A percentile compares a stretch with the other conserved stretches of the same genome.
These are phyloP conservation scores for Drosophila pruinosa DNA, from an alignment of 1,140 invertebrate species.

Conservation along the genomic window DNA sequence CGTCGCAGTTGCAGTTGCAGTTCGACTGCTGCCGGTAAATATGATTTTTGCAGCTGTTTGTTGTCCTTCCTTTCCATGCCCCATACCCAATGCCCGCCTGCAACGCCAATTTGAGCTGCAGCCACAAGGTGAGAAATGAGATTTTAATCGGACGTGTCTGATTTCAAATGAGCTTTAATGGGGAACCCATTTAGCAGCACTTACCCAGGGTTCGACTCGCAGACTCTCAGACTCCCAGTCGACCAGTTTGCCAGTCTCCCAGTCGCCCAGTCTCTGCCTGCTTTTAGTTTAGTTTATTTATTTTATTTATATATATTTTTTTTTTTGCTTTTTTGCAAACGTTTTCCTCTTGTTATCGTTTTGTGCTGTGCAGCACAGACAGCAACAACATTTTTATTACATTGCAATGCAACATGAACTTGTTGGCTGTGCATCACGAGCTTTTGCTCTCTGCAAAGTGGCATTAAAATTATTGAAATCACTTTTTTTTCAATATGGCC, in stretches of 20 bases:
- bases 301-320: conserved; percentile 26
- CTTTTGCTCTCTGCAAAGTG: not conserved
- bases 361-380: not conserved
- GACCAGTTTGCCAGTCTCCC: not conserved
- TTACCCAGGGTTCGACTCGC: conserved; percentile 39
- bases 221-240: conserved; percentile 22
- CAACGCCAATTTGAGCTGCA: conserved; percentile 69
- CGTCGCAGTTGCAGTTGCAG: conserved; percentile 35
- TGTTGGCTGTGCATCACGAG: not conserved
- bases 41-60: conserved; percentile 77
- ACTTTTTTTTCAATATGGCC: not conserved
- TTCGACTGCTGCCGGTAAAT: conserved; percentile 49
- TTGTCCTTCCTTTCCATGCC: conserved; percentile 41
- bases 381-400: conserved; percentile 33
- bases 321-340: conserved; percentile 15
- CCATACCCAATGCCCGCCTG: not conserved
- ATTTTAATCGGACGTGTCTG: conserved; percentile 83
- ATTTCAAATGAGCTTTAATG: conserved; percentile 83
- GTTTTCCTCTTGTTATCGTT: conserved; percentile 29
- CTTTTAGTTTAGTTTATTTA: conserved; percentile 47
- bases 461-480: conserved; percentile 6
- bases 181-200: conserved; percentile 78
- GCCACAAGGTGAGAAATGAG: conserved; percentile 83
- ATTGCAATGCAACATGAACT: conserved; percentile 22
- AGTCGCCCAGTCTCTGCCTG: not conserved